Evolutionary conservation across 2,113 vertebrate species (phyloP).

Genomic region (Serinus canaria): DNA sequence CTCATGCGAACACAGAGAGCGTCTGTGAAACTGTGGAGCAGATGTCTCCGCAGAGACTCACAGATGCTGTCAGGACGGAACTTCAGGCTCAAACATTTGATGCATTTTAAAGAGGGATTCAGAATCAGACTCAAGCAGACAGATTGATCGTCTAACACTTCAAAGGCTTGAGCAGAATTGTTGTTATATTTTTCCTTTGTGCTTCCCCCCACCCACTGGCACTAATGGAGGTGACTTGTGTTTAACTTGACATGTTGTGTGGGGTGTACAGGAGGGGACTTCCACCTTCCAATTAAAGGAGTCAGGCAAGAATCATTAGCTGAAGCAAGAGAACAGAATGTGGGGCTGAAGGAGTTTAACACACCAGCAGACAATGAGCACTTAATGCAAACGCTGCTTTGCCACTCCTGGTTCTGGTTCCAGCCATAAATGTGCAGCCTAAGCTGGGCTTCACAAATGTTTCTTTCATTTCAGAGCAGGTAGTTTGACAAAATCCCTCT

Average conservation of each 20-base stretch:
- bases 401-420: neutral
- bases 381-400: neutral
- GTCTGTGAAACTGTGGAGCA: conserved; percentile 74
- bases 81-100: conserved; percentile 80
- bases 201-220: conserved; percentile 20
- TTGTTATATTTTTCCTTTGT: conserved; percentile 64
- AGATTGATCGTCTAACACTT: conserved; percentile 78
- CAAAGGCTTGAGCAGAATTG: conserved; percentile 71
- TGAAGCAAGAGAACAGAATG: conserved; percentile 1
- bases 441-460: neutral
- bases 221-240: conserved; percentile 55
- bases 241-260: conserved; percentile 36
- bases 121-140: conserved; percentile 76
- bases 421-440: neutral
- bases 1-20: conserved; percentile 74
- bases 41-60: conserved; percentile 80
- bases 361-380: neutral
- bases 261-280: neutral
- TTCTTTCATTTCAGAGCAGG: neutral
- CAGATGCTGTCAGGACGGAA: conserved; percentile 79
- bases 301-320: conserved; percentile 15
- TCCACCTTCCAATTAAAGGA: conserved; percentile 41
- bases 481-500: neutral
- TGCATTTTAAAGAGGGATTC: conserved; percentile 81
- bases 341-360: neutral